A percentile compares a stretch with the other conserved stretches of the same genome.
These are phyloP conservation scores for Mus spretus DNA, from an alignment of 2,797 vertebrate species.

Conservation along the genomic window DNA sequence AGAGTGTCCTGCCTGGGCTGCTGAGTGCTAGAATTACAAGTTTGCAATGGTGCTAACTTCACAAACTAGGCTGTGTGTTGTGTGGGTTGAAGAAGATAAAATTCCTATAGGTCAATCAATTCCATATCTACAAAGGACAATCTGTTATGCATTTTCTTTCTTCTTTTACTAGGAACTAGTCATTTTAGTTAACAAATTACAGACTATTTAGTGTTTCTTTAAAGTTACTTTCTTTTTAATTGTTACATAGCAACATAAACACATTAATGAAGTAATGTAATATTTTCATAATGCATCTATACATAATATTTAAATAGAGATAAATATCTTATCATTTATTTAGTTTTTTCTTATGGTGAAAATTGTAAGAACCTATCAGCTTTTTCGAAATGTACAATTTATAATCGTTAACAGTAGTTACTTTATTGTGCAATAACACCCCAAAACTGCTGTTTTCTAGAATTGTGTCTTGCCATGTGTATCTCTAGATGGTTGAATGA, in stretches of 20 bases:
- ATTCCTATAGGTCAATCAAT: slow-evolving; percentile 21
- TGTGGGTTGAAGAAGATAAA: not conserved
- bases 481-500: not conserved
- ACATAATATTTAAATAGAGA: not conserved
- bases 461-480: not conserved
- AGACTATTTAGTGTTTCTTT: not conserved
- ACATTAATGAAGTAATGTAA: not conserved
- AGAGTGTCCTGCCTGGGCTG: not conserved
- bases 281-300: not conserved
- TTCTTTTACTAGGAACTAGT: slow-evolving; percentile 32
- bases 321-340: not conserved
- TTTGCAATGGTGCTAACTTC: not conserved
- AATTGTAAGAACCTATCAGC: not conserved
- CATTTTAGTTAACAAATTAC: slow-evolving; percentile 22
- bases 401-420: not conserved
- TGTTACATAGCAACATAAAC: not conserved
- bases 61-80: not conserved
- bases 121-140: slow-evolving; percentile 44
- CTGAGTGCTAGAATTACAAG: not conserved
- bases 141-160: not conserved
- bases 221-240: not conserved
- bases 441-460: not conserved
- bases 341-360: not conserved
- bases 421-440: not conserved
- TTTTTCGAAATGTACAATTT: not conserved